Evolutionary conservation across 2,888 invertebrate species (phyloP).

Genomic region (Pristionchus fissidentatus): DNA sequence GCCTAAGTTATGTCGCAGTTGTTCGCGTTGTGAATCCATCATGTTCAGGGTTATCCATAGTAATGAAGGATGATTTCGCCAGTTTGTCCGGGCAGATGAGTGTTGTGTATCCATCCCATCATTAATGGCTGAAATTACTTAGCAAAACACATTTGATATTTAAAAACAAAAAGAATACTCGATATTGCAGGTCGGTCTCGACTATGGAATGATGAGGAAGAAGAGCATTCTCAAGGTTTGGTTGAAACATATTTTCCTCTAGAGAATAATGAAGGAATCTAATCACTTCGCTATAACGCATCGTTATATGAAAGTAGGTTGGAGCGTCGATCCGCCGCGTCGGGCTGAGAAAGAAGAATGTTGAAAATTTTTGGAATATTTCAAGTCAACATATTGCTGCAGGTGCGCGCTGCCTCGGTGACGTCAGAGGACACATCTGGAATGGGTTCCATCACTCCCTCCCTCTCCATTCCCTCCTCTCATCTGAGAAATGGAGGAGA

Average conservation of each 20-base stretch:
- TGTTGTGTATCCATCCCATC: too few relatives aligned
- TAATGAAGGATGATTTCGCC: too few relatives aligned
- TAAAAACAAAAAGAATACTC: not conserved
- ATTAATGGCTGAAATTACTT: too few relatives aligned
- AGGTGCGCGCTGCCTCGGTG: slow-evolving; percentile 35
- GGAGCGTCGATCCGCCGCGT: too few relatives aligned
- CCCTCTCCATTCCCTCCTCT: not conserved
- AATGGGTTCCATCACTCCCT: not conserved
- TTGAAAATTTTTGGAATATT: not conserved
- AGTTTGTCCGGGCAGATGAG: too few relatives aligned
- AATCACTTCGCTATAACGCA: not conserved
- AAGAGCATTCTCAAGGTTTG: slow-evolving; percentile 47
- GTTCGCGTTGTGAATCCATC: too few relatives aligned
- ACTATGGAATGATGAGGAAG: not conserved
- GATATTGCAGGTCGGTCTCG: not conserved
- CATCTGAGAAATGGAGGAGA: not conserved
- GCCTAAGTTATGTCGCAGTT: too few relatives aligned
- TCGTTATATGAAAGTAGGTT: not conserved
- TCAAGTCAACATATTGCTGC: not conserved
- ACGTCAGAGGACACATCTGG: not conserved
- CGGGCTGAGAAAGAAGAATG: too few relatives aligned
- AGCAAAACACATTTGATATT: too few relatives aligned
- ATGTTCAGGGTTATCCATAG: too few relatives aligned
- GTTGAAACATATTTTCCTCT: not conserved
- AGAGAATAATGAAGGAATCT: not conserved